These are phyloP conservation scores for Quadroppia sp. DNA, from an alignment of 2,888 invertebrate species.

Conservation along the genomic window DNA sequence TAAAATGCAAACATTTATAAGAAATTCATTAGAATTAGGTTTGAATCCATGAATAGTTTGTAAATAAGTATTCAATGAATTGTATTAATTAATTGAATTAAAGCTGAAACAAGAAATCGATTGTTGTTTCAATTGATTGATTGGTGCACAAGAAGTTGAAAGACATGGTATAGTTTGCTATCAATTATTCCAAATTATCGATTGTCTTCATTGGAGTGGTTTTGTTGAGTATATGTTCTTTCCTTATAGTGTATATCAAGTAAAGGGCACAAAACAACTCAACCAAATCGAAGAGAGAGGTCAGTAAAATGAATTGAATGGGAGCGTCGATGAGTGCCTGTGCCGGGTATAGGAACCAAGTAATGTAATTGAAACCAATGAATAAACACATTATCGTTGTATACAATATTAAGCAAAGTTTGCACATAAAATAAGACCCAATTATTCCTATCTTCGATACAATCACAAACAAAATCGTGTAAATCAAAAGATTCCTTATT, in stretches of 20 bases:
- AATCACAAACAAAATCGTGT: slow-evolving; percentile 17
- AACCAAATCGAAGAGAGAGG: slow-evolving; percentile 25
- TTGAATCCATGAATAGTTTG: too few species aligned
- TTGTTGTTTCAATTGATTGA: too few species aligned
- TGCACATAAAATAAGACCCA: slow-evolving; percentile 28
- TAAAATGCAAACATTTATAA: too few species aligned
- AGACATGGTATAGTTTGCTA: neutral
- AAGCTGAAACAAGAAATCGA: too few species aligned
- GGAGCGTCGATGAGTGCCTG: neutral
- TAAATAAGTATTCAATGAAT: too few species aligned
- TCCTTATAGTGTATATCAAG: slow-evolving; percentile 2
- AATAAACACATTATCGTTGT: neutral
- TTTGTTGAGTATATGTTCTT: slow-evolving; percentile 8
- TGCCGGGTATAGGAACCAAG: neutral
- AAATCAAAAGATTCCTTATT: slow-evolving; percentile 22
- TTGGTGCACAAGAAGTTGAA: too few species aligned
- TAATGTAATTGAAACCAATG: neutral
- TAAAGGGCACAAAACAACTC: slow-evolving; percentile 25
- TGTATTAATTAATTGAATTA: too few species aligned
- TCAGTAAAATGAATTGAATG: neutral
- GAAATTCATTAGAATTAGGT: too few species aligned
- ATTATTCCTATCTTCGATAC: slow-evolving; percentile 17
- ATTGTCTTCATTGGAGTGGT: slow-evolving; percentile 24
- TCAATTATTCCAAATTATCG: neutral
- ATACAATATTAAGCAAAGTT: slow-evolving; percentile 2